Conservation (phyloP, 2,888 invertebrate genomes). For the Cyaniris semiargus region DNA sequence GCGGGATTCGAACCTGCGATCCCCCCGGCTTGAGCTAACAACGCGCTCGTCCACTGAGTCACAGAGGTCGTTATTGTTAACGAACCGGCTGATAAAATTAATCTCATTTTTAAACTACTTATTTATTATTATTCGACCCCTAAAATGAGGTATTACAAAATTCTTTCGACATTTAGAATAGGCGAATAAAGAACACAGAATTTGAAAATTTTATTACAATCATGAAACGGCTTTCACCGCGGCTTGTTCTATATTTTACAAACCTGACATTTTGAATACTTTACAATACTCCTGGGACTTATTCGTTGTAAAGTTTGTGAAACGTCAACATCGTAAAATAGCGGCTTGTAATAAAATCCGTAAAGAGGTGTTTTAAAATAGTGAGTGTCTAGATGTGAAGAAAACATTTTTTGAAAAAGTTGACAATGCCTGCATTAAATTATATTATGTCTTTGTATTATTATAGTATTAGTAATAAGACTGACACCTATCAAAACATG, state of each 20-base stretch:
- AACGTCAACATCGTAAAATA: slow-evolving; percentile 1
- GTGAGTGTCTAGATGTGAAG: background rate
- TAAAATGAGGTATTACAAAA: too few species aligned
- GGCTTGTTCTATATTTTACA: slow-evolving; percentile 5
- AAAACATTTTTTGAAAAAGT: background rate
- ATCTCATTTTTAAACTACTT: too few species aligned
- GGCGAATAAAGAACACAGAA: background rate
- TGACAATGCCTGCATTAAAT: background rate
- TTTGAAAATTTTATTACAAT: slow-evolving; percentile 2
- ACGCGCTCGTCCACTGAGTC: too few species aligned
- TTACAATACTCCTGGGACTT: slow-evolving; percentile 1
- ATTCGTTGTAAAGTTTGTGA: background rate
- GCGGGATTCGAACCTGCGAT: too few species aligned
- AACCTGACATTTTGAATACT: slow-evolving; percentile 14
- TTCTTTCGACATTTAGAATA: background rate
- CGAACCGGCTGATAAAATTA: too few species aligned
- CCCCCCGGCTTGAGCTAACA: too few species aligned
- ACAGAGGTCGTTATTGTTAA: too few species aligned
- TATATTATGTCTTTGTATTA: too few species aligned
- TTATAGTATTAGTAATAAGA: too few species aligned
- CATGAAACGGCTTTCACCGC: background rate
- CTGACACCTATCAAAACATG: too few species aligned
- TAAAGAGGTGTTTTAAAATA: background rate
- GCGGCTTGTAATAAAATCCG: background rate
- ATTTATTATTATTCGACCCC: too few species aligned